Evolutionary conservation across 2,797 vertebrate species (phyloP), one percentile per base, ranked within the genome.

Genomic region (Phaenicophaeus curvirostris): DNA sequence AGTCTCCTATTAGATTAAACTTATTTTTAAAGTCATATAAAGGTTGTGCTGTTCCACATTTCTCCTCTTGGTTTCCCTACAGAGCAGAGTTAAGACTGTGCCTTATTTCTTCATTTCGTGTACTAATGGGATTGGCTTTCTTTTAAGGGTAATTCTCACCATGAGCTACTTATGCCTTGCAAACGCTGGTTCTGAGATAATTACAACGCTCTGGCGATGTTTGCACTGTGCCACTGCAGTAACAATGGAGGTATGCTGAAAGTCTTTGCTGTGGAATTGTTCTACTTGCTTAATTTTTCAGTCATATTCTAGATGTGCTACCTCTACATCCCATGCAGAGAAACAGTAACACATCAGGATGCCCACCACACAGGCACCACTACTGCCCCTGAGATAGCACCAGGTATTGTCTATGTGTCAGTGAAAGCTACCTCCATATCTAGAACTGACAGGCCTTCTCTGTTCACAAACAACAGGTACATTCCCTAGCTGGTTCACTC

Each of bases 81-180:
- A 66, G 69, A 85, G 35, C 51, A 75, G 58, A 88, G 17, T 68
- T 93, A 83, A 89, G 48, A 74, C 17, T 72, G 5, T 79, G 67
- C n/a, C 48, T 90, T 75, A 68, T 84, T 89, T 89, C 62, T 51
- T 13, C n/a, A 78, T 83, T 94, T 92, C 74, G 91, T 93, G 86
- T 65, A 39, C 51, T 90, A 84, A 91, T 81, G 27, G 9, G 8
- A 58, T 20, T 88, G 31, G 55, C 46, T 79, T 88, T 91, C 46
- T 96, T 89, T 75, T 37, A 86, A 81, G 20, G 55, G 10, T 88
- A 93, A 86, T 88, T 81, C 51, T 88, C 16, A 90, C 51, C 58
- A 51, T 72, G 55, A 94, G 58, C 69, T 88, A 89, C 62, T 65
- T 73, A 90, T 3, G 15, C 33, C 6, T 16, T 72, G 51, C 13